Conservation (phyloP, 2,113 vertebrate genomes). For the Dolichotis patagonum region DNA sequence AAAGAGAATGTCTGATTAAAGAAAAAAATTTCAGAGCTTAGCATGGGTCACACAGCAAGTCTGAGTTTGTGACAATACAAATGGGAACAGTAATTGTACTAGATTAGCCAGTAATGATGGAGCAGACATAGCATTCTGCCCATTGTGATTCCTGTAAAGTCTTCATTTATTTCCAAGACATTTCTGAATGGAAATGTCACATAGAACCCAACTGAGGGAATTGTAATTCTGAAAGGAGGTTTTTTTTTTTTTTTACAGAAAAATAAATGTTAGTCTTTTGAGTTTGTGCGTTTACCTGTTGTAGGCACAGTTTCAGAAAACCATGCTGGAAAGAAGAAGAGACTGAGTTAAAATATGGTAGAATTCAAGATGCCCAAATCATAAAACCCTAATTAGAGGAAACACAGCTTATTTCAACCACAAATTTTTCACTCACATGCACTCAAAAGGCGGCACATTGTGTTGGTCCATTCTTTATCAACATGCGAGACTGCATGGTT, state of each 20-base stretch:
- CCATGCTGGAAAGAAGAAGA: not conserved
- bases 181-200: slow-evolving; percentile 52
- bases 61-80: not conserved
- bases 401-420: not conserved
- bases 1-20: slow-evolving; percentile 17
- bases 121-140: not conserved
- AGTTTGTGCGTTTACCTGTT: not conserved
- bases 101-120: not conserved
- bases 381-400: not conserved
- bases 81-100: not conserved
- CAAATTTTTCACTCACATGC: not conserved
- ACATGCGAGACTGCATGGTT: not conserved
- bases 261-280: not conserved
- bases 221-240: not conserved
- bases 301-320: slow-evolving; percentile 1
- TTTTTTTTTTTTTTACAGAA: not conserved
- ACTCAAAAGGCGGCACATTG: not conserved
- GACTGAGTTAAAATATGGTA: not conserved
- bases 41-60: not conserved
- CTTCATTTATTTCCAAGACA: slow-evolving; percentile 54
- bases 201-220: not conserved
- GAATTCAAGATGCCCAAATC: not conserved
- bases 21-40: not conserved
- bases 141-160: not conserved
- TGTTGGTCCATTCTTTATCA: not conserved